Evolutionary conservation across 2,888 invertebrate genomes (phyloP).

Genomic region (Operophtera brumata): DNA sequence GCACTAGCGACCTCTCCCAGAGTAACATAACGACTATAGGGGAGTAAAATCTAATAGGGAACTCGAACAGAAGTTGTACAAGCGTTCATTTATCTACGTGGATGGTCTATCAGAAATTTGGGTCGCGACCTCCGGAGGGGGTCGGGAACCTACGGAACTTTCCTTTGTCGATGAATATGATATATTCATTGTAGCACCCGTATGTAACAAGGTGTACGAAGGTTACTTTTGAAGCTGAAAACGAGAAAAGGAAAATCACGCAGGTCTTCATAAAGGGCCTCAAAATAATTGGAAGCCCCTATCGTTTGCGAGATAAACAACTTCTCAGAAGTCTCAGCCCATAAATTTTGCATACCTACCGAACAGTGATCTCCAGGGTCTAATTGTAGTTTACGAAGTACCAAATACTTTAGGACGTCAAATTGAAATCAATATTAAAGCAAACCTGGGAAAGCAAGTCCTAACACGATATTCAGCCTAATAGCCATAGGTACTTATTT

Average conservation of each 20-base stretch:
- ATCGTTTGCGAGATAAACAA: slow-evolving; percentile 11
- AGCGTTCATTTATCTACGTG: slow-evolving; percentile 42
- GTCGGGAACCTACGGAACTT: slow-evolving; percentile 3
- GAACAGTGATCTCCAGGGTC: slow-evolving; percentile 43
- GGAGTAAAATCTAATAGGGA: slow-evolving; percentile 72
- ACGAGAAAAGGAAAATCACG: neutral
- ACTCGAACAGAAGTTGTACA: slow-evolving; percentile 52
- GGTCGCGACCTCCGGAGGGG: slow-evolving; percentile 16
- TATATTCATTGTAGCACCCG: slow-evolving; percentile 3
- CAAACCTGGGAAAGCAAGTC: neutral
- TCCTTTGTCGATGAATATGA: slow-evolving; percentile 9
- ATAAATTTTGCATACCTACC: slow-evolving; percentile 41
- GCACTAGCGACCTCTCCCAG: slow-evolving; percentile 55
- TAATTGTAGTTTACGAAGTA: slow-evolving; percentile 28
- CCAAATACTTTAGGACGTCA: slow-evolving; percentile 17
- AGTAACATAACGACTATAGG: slow-evolving; percentile 62
- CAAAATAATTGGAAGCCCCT: too few species aligned
- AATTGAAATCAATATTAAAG: neutral
- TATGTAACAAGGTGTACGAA: slow-evolving; percentile 26
- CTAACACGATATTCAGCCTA: too few species aligned
- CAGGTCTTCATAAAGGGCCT: too few species aligned
- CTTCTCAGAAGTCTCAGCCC: slow-evolving; percentile 40
- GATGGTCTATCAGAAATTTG: slow-evolving; percentile 27
- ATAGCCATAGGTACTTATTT: too few species aligned
- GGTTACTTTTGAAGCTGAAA: slow-evolving; percentile 36